Percentiles rank a stretch among this genome's conserved stretches.
Evolutionary conservation across 2,888 invertebrate genomes (phyloP).

Genomic region (Aspidiotus rigidus): DNA sequence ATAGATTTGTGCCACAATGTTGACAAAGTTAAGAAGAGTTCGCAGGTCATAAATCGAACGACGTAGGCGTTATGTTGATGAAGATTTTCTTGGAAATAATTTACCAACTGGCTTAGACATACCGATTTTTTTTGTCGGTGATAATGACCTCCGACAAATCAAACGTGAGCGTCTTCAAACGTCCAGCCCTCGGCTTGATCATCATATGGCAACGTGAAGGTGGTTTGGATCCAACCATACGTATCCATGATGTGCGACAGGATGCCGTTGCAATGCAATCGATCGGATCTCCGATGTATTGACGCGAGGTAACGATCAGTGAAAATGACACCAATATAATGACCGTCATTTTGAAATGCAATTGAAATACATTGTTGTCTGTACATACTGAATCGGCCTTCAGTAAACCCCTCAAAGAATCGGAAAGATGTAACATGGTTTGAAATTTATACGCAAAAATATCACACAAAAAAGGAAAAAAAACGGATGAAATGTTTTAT

Average conservation of each 20-base stretch:
- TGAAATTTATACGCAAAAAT: no score
- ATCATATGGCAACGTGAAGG: constrained; percentile 80
- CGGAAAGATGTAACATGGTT: no score
- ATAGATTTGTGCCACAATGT: constrained; percentile 68
- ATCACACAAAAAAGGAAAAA: no score
- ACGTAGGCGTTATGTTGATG: constrained; percentile 72
- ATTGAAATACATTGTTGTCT: constrained; percentile 84
- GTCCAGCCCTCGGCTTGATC: no score
- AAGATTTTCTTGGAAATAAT: constrained; percentile 62
- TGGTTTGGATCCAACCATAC: constrained; percentile 78
- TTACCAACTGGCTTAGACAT: no score
- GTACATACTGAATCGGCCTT: no score
- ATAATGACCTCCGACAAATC: no score
- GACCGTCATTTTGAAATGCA: constrained; percentile 89
- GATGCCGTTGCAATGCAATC: constrained; percentile 83
- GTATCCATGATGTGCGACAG: constrained; percentile 86
- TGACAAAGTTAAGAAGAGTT: constrained; percentile 66
- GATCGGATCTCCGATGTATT: no score
- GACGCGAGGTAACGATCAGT: constrained; percentile 76
- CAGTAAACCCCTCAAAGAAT: no score
- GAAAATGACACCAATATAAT: constrained; percentile 86
- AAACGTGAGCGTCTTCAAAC: no score
- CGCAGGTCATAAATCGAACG: constrained; percentile 63
- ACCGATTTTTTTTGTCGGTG: no score
- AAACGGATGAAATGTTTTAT: no score